Evolutionary conservation across 1,140 invertebrate species (phyloP).

Genomic region (Heliconius nattereri): DNA sequence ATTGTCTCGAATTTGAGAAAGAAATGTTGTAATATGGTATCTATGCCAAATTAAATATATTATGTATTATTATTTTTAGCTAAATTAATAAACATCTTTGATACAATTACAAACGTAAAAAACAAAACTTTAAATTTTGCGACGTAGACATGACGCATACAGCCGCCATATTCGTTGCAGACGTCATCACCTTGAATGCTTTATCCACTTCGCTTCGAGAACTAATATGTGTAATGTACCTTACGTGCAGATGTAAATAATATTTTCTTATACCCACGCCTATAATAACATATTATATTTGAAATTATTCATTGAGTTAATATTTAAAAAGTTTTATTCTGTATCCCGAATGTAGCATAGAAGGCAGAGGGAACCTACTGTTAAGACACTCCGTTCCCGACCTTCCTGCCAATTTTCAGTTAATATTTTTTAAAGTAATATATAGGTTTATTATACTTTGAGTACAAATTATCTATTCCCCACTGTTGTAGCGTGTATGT

Average conservation of each 20-base stretch:
- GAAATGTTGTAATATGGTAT: too few relatives aligned
- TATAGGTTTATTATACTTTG: background rate
- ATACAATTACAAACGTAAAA: background rate
- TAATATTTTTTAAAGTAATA: background rate
- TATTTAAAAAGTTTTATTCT: background rate
- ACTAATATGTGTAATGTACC: background rate
- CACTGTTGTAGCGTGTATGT: conserved; percentile 28
- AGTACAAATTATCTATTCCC: conserved; percentile 24
- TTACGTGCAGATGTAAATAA: background rate
- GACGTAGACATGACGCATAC: conserved; percentile 11
- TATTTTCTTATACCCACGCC: conserved; percentile 4
- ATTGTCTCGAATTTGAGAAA: too few relatives aligned
- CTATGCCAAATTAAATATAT: too few relatives aligned
- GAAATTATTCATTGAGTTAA: background rate
- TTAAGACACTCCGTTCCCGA: too few relatives aligned
- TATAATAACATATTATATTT: background rate
- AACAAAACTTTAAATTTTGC: background rate
- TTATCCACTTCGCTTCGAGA: conserved; percentile 8
- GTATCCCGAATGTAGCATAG: too few relatives aligned
- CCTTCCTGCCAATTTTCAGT: too few relatives aligned
- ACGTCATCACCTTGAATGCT: conserved; percentile 14
- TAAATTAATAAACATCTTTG: background rate
- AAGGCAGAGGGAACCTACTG: too few relatives aligned
- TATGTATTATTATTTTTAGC: too few relatives aligned
- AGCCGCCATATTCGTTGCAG: conserved; percentile 8